A percentile compares a stretch with the other conserved stretches of the same genome.
Evolutionary conservation across 2,888 invertebrate species (phyloP).

Genomic region (Stegana nigrithorax): DNA sequence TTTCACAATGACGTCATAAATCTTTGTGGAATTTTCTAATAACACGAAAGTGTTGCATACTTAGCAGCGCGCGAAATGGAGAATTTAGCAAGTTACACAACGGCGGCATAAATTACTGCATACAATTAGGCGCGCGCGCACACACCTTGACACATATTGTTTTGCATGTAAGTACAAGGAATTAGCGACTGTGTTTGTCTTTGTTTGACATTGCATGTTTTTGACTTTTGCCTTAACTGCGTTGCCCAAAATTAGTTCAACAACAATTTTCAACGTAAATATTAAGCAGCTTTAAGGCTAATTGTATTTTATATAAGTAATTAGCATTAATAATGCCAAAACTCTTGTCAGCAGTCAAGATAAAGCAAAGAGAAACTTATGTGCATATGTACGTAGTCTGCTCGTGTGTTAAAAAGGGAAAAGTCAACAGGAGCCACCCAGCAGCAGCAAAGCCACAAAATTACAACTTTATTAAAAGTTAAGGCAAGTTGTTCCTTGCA

Average conservation of each 20-base stretch:
- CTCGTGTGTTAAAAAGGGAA: neutral
- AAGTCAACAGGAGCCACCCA: too few species aligned
- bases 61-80: neutral
- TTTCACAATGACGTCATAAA: neutral
- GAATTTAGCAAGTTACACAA: neutral
- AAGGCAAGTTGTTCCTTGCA: neutral
- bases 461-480: conserved; percentile 13
- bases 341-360: neutral
- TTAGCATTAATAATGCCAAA: neutral
- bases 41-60: neutral
- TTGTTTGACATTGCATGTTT: neutral
- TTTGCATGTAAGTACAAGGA: neutral
- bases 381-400: neutral
- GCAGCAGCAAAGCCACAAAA: too few species aligned
- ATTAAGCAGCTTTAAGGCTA: neutral
- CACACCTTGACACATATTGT: neutral
- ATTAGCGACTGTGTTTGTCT: neutral
- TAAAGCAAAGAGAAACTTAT: neutral
- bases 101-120: conserved; percentile 1
- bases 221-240: too few species aligned
- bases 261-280: neutral
- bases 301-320: too few species aligned
- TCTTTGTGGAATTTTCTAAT: conserved; percentile 10
- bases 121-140: conserved; percentile 1
- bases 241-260: neutral